phyloP scores from a whole-genome alignment of 2,797 vertebrate species.

The Poeciliopsis infans region DNA sequence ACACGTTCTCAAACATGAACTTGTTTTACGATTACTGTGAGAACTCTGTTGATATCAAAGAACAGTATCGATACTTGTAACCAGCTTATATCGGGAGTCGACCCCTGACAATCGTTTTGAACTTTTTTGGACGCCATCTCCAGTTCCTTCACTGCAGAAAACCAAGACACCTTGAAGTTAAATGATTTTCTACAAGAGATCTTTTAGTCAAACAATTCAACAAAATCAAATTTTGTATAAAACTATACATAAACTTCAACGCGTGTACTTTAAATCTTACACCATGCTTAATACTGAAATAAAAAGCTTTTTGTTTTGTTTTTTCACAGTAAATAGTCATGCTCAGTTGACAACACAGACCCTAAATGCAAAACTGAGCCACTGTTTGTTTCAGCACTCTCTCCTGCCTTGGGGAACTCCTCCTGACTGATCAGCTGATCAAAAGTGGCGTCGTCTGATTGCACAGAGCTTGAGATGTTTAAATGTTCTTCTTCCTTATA shows the following conservation, averaged over 20 bases:
- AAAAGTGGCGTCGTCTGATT: slow-evolving; percentile 41
- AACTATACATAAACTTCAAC: background rate
- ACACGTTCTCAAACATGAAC: background rate
- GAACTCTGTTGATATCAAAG: background rate
- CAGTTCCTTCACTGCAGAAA: background rate
- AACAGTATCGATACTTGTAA: background rate
- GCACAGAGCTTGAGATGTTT: slow-evolving; percentile 35
- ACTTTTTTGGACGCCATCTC: background rate
- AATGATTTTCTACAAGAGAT: background rate
- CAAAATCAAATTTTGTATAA: background rate
- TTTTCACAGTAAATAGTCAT: slow-evolving; percentile 78
- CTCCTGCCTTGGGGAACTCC: slow-evolving; percentile 2
- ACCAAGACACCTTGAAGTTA: background rate
- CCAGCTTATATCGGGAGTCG: background rate
- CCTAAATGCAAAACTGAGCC: slow-evolving; percentile 68
- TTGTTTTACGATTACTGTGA: background rate
- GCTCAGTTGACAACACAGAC: slow-evolving; percentile 70
- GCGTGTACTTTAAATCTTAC: slow-evolving; percentile 10
- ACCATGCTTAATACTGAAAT: background rate
- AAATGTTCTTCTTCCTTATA: slow-evolving; percentile 61
- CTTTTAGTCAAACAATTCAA: slow-evolving; percentile 6
- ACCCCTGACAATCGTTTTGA: background rate
- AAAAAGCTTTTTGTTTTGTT: background rate
- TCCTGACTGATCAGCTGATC: slow-evolving; percentile 45
- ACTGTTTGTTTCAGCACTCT: slow-evolving; percentile 34